Percentiles rank a stretch among this genome's conserved stretches.
These are phyloP conservation scores for Leuctra nigra DNA, from an alignment of 2,888 invertebrate species.

Conservation along the genomic window DNA sequence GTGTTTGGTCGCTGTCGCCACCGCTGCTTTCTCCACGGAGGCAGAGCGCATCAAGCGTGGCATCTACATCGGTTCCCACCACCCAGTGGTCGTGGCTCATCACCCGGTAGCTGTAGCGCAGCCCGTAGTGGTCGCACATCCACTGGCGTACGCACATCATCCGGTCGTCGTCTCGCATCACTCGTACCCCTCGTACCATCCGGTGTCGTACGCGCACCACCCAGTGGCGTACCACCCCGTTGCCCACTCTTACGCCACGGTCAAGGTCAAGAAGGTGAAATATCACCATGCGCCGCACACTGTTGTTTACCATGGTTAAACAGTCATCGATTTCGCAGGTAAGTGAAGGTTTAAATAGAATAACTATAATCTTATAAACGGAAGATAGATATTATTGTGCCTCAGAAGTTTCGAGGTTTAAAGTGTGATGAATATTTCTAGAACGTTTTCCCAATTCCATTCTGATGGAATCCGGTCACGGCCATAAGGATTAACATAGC, in stretches of 20 bases:
- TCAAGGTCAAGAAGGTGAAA: constrained; percentile 5
- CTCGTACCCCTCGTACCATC: neutral
- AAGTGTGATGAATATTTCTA: too few relatives aligned
- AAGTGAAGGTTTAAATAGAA: too few relatives aligned
- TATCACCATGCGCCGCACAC: neutral
- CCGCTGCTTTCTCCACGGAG: constrained; percentile 16
- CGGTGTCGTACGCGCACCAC: neutral
- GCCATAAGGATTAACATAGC: too few relatives aligned
- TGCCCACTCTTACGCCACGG: neutral
- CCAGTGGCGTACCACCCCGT: constrained; percentile 7
- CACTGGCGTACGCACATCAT: constrained; percentile 13
- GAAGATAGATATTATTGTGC: too few relatives aligned
- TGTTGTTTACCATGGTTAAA: neutral
- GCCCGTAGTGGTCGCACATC: constrained; percentile 13
- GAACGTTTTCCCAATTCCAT: too few relatives aligned
- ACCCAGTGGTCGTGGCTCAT: neutral
- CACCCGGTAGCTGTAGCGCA: constrained; percentile 3
- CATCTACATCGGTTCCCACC: constrained; percentile 17
- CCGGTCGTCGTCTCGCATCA: constrained; percentile 7
- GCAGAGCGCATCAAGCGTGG: constrained; percentile 8
- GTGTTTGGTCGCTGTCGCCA: constrained; percentile 2
- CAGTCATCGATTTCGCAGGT: too few relatives aligned
- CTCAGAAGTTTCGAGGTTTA: too few relatives aligned
- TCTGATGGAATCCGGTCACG: too few relatives aligned
- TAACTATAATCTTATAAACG: too few relatives aligned